Conservation (phyloP, 1,140 invertebrate species). For the Heliconius hermathena region DNA sequence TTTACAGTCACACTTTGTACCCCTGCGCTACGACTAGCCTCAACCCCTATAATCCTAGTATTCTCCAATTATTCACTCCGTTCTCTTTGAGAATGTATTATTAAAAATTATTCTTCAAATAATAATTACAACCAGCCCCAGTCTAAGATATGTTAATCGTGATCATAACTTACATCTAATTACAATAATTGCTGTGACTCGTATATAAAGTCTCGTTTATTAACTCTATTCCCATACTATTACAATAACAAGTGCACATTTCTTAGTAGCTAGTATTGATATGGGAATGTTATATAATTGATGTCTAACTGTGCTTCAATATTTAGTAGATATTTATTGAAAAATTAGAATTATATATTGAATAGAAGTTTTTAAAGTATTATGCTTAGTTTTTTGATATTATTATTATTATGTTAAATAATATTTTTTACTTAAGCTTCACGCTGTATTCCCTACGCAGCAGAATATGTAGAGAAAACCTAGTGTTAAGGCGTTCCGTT, state of each 20-base stretch:
- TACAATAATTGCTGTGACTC: slow-evolving; percentile 31
- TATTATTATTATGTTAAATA: neutral
- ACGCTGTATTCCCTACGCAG: too few species aligned
- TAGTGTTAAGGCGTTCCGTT: too few species aligned
- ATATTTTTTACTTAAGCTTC: too few species aligned
- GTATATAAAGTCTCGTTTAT: slow-evolving; percentile 27
- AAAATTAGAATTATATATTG: neutral
- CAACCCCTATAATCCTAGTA: neutral
- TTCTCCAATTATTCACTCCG: neutral
- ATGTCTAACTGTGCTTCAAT: slow-evolving; percentile 18
- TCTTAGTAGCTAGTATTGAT: slow-evolving; percentile 20
- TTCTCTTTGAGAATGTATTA: neutral
- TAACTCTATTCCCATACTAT: slow-evolving; percentile 35
- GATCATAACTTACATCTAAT: slow-evolving; percentile 35
- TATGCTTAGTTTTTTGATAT: neutral
- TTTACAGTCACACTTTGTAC: too few species aligned
- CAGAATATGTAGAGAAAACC: too few species aligned
- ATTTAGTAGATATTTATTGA: neutral
- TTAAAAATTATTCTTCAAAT: neutral
- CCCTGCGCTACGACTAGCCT: too few species aligned
- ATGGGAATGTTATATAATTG: slow-evolving; percentile 27
- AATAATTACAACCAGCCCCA: neutral
- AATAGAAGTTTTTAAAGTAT: neutral
- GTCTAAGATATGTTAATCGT: slow-evolving; percentile 29
- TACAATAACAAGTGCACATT: slow-evolving; percentile 34